A percentile compares a stretch with the other conserved stretches of the same genome.
phyloP scores from a whole-genome alignment of 2,113 vertebrate species.

The Amblyopsis rosae region DNA sequence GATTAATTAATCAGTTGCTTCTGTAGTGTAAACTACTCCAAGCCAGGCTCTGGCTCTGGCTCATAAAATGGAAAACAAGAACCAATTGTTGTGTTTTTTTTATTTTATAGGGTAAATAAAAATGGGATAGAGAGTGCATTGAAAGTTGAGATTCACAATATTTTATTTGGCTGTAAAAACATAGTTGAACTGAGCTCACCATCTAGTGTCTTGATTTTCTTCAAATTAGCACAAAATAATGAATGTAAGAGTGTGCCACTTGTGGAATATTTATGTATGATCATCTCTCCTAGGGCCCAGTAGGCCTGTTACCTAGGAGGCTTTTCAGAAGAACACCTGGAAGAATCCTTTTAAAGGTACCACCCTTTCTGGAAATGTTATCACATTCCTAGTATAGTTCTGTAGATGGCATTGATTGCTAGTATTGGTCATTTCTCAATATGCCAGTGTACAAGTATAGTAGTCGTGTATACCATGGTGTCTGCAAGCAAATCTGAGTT shows the following conservation, averaged over 20 bases:
- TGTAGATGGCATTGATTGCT: background rate
- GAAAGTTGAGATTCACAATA: background rate
- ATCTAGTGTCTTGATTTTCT: background rate
- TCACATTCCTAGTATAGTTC: conserved; percentile 3
- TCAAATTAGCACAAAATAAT: background rate
- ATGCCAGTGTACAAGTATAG: too few relatives aligned
- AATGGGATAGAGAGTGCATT: too few relatives aligned
- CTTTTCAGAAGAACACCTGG: background rate
- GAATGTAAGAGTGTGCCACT: background rate
- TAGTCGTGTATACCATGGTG: too few relatives aligned
- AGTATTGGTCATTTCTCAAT: too few relatives aligned
- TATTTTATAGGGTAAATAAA: too few relatives aligned
- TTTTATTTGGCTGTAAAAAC: background rate
- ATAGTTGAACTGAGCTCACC: background rate
- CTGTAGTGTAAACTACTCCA: too few relatives aligned
- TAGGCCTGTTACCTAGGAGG: background rate
- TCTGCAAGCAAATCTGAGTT: too few relatives aligned
- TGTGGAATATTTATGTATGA: background rate
- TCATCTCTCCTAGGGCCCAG: background rate
- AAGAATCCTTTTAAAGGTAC: conserved; percentile 9
- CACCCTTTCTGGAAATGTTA: background rate
- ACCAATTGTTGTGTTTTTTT: too few relatives aligned
- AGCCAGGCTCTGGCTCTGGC: too few relatives aligned
- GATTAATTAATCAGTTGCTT: too few relatives aligned
- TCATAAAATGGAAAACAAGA: too few relatives aligned